Percentiles rank a stretch among this genome's conserved stretches.
phyloP scores from a whole-genome alignment of 2,797 vertebrate species.

The Tauraco hartlaubi region DNA sequence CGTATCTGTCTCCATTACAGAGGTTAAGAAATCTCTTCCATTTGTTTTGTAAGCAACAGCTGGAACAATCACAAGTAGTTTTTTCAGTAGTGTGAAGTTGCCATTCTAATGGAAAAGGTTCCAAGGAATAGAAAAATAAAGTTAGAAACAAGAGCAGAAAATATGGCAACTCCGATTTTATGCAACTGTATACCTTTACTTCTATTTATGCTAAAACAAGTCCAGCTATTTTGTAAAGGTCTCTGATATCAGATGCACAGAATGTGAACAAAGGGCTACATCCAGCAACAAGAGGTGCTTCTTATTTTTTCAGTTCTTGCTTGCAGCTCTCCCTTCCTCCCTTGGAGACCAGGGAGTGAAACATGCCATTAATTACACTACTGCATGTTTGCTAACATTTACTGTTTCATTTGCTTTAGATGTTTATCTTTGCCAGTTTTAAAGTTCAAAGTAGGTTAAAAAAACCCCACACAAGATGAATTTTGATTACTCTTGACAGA shows the following conservation, averaged over 20 bases:
- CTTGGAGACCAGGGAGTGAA: background rate
- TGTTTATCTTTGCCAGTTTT: background rate
- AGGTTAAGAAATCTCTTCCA: constrained; percentile 13
- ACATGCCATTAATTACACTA: background rate
- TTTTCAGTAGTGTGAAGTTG: background rate
- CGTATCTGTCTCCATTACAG: background rate
- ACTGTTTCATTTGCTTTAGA: background rate
- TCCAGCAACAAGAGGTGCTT: background rate
- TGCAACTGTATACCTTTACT: background rate
- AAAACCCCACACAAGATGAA: background rate
- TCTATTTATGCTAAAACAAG: background rate
- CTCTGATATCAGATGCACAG: background rate
- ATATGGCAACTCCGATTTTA: background rate
- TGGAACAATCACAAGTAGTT: constrained; percentile 7
- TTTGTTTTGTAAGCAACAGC: constrained; percentile 34
- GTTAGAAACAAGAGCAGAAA: background rate
- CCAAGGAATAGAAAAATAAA: background rate
- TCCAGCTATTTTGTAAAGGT: background rate
- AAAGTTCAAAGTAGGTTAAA: background rate
- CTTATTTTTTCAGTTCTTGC: background rate
- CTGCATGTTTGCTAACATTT: background rate
- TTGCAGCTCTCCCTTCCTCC: background rate
- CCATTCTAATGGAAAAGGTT: background rate
- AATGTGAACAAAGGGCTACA: background rate
- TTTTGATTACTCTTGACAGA: background rate